These are phyloP conservation scores for Cisticola juncidis DNA, from an alignment of 2,113 vertebrate species.

Conservation along the genomic window DNA sequence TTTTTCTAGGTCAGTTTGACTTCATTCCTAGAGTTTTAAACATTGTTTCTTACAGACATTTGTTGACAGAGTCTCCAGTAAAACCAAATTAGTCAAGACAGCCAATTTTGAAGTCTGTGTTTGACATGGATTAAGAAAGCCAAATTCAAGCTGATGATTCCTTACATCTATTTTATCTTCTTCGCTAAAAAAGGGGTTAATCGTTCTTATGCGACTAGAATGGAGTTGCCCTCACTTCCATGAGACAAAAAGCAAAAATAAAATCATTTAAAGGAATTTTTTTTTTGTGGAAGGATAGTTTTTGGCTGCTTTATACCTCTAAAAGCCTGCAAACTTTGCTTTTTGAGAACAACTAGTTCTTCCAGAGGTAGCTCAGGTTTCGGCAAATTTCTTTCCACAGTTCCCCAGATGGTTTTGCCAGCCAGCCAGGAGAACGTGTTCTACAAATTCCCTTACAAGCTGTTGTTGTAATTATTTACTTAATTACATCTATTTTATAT, in stretches of 20 bases:
- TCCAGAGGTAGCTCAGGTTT: not conserved
- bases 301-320: not conserved
- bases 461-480: not conserved
- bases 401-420: not conserved
- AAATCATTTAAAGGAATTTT: not conserved
- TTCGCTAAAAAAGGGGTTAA: not conserved
- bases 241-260: not conserved
- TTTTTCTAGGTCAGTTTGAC: not conserved
- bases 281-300: not conserved
- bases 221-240: not conserved
- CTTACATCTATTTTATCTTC: not conserved
- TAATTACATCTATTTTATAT: not conserved
- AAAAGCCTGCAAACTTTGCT: not conserved
- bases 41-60: not conserved
- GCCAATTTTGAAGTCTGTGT: not conserved
- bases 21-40: not conserved
- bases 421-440: not conserved
- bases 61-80: not conserved
- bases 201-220: not conserved
- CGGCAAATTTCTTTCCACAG: not conserved
- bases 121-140: not conserved
- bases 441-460: not conserved
- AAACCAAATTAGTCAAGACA: not conserved
- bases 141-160: not conserved
- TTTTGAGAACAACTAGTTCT: not conserved